A percentile compares a stretch with the other conserved stretches of the same genome.
Conservation (phyloP, 2,888 invertebrate genomes). For the Sthenelais limicola region DNA sequence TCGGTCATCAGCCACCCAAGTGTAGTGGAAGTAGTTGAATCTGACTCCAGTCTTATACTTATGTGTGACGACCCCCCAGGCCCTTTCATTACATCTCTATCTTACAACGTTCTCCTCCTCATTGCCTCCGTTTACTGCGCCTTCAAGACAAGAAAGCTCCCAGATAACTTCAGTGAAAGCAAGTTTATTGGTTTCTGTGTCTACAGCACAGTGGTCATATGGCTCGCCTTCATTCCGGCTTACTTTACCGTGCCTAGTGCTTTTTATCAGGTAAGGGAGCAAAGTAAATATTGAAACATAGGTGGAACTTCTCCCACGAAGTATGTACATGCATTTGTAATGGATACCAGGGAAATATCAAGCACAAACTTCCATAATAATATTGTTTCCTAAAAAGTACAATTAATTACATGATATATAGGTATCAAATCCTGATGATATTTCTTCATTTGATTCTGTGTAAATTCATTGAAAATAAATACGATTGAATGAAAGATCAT, state of each 20-base stretch:
- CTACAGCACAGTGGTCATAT: conserved; percentile 55
- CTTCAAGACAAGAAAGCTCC: conserved; percentile 63
- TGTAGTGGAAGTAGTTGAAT: conserved; percentile 30
- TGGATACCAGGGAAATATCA: too few relatives aligned
- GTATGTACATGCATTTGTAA: too few relatives aligned
- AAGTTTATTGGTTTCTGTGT: conserved; percentile 62
- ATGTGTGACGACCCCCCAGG: conserved; percentile 52
- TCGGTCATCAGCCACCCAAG: conserved; percentile 44
- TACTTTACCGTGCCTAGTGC: conserved; percentile 33
- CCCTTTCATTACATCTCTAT: conserved; percentile 51
- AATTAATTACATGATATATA: too few relatives aligned
- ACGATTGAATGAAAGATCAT: too few relatives aligned
- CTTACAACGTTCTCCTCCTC: conserved; percentile 59
- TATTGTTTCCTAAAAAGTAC: too few relatives aligned
- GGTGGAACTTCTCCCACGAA: too few relatives aligned
- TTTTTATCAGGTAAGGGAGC: conserved; percentile 34
- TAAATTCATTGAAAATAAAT: too few relatives aligned
- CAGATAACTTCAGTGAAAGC: conserved; percentile 67
- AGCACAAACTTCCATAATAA: too few relatives aligned
- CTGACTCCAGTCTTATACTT: conserved; percentile 49
- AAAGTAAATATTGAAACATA: too few relatives aligned
- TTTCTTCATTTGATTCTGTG: too few relatives aligned
- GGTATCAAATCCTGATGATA: too few relatives aligned
- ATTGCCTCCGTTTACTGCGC: conserved; percentile 59
- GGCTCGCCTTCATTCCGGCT: conserved; percentile 32